Evolutionary conservation across 2,888 invertebrate genomes (phyloP), one percentile per base, ranked within the genome.

Genomic region (Plusia festucae): DNA sequence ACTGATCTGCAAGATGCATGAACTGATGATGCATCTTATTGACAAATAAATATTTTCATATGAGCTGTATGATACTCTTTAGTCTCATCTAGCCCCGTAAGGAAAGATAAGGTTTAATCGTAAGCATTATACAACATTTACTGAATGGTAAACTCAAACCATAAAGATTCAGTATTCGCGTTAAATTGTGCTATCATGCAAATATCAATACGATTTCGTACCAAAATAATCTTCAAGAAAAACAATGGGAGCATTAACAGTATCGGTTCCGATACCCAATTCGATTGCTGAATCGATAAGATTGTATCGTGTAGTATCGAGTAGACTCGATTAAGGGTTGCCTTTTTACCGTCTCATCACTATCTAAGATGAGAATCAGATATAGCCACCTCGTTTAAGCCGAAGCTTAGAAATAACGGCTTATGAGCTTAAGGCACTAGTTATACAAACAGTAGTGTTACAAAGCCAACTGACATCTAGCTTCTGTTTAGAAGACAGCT

Each of bases 251-350:
- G 53, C 57, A 60, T 68, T 73, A 46, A 53, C 56, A 54, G 46
- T 55, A 68, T 73, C 60, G 53, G 64, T 57, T 54, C 46, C 64
- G 69, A 46, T 60, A 60, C 58, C 60, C 53, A 60, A 68, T 73
- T 51, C 60, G 22, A 57, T 54, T 57, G 34, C 16, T 34, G 53
- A 46, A n/a, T 63, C 60, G 74, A 72, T 65, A 53, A 72, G 74
- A 73, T 72, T 54, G 60, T 73, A 65, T 73, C 71, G 49, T n/a
- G 40, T 40, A 40, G 40, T 73, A 65, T 73, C 44, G 52, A 8
- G 27, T 55, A 46, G 64, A 49, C 49, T 68, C 64, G 68, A 63
- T 64, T 56, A 18, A 53, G 51, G 54, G 49, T 13, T 7, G 27
- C 49, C 51, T 63, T 68, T 73, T 49, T 49, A 49, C 20, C 11